phyloP scores from a whole-genome alignment of 1,140 invertebrate genomes.

The Hestina assimilis region DNA sequence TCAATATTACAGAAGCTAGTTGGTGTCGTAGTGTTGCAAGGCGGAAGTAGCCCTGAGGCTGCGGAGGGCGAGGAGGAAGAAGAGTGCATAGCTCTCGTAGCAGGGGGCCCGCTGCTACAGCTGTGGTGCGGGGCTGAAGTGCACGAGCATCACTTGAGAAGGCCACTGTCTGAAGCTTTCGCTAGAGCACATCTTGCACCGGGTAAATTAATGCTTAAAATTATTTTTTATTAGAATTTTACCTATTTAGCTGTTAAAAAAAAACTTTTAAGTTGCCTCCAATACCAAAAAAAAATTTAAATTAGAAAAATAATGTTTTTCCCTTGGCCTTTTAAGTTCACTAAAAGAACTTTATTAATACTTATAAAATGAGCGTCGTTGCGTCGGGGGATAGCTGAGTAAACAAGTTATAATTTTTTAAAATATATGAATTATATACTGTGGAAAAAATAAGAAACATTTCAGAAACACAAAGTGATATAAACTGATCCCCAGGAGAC shows the following conservation, averaged over 20 bases:
- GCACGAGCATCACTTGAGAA: constrained; percentile 46
- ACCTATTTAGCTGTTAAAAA: no score
- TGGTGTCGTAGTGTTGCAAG: constrained; percentile 44
- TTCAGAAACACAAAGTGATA: neutral
- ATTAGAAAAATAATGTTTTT: no score
- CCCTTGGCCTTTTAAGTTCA: no score
- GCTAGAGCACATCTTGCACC: constrained; percentile 39
- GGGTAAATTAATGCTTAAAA: constrained; percentile 1
- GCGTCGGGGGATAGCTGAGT: no score
- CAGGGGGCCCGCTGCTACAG: constrained; percentile 54
- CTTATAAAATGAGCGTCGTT: neutral
- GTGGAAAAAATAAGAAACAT: no score
- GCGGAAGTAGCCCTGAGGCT: neutral
- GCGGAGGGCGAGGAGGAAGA: constrained; percentile 21
- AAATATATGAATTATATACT: no score
- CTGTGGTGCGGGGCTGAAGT: constrained; percentile 51
- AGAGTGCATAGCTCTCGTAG: constrained; percentile 48
- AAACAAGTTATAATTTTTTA: neutral
- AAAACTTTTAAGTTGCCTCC: no score
- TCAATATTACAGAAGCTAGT: constrained; percentile 46
- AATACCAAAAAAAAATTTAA: no score
- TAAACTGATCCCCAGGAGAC: constrained; percentile 43
- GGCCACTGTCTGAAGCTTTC: constrained; percentile 46
- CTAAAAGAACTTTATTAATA: no score
- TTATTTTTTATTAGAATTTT: neutral